A percentile compares a stretch with the other conserved stretches of the same genome.
phyloP scores from a whole-genome alignment of 2,797 vertebrate genomes.

The Malurus leucopterus region DNA sequence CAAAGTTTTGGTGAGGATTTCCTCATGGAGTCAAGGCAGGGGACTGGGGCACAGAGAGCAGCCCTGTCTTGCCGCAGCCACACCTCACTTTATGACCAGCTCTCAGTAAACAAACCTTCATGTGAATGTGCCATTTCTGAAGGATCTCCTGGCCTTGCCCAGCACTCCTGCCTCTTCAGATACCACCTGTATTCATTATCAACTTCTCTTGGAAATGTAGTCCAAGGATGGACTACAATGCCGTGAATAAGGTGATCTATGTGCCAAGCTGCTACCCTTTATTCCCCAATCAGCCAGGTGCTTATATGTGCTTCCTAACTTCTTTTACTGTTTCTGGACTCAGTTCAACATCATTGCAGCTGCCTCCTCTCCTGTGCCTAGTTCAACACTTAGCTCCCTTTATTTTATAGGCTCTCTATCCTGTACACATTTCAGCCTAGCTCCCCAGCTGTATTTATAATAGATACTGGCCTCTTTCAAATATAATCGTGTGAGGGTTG shows the following conservation, averaged over 20 bases:
- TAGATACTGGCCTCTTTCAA: neutral
- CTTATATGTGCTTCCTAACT: neutral
- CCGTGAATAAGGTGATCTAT: neutral
- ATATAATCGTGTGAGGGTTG: neutral
- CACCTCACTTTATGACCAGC: neutral
- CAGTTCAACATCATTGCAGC: neutral
- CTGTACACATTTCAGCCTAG: neutral
- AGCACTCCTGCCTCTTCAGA: neutral
- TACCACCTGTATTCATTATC: neutral
- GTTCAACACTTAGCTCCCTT: neutral
- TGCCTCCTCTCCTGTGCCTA: neutral
- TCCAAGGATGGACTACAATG: neutral
- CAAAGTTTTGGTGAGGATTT: neutral
- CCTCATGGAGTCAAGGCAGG: neutral
- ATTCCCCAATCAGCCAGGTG: neutral
- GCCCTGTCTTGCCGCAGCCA: neutral
- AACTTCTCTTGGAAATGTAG: neutral
- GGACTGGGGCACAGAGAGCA: neutral
- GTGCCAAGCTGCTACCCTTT: neutral
- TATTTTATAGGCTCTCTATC: neutral
- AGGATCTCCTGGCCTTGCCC: neutral
- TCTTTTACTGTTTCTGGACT: neutral
- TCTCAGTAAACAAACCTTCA: neutral
- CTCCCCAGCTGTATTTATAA: neutral
- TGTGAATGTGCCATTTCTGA: neutral